These are phyloP conservation scores for Oreochromis aureus DNA, from an alignment of 2,113 vertebrate species.

Conservation along the genomic window DNA sequence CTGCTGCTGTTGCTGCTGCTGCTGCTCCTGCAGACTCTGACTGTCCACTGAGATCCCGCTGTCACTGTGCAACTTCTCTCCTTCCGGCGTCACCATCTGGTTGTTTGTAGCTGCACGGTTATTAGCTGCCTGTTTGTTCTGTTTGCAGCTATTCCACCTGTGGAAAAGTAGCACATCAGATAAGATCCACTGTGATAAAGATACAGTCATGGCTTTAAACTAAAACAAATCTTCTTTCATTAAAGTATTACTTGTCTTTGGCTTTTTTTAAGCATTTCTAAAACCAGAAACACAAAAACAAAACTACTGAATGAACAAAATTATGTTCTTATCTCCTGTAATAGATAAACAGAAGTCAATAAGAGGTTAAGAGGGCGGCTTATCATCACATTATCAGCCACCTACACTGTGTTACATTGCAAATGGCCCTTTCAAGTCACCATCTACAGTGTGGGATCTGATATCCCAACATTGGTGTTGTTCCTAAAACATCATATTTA, in stretches of 20 bases:
- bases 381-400: not conserved
- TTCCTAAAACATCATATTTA: not conserved
- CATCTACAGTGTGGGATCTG: not conserved
- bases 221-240: not conserved
- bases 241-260: not conserved
- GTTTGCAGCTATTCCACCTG: conserved; percentile 98
- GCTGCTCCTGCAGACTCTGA: conserved; percentile 94
- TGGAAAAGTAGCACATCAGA: not conserved
- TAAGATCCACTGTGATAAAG: not conserved
- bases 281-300: not conserved
- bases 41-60: conserved; percentile 98
- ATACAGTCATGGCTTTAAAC: not conserved
- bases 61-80: conserved; percentile 97
- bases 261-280: not conserved
- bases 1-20: conserved; percentile 86
- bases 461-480: not conserved
- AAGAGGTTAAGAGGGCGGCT: not conserved
- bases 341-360: not conserved
- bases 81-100: conserved; percentile 91
- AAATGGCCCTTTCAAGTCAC: not conserved
- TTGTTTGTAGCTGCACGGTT: conserved; percentile 83
- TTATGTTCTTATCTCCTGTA: not conserved
- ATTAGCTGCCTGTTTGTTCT: conserved; percentile 94
- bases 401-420: not conserved
- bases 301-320: not conserved